phyloP scores from a whole-genome alignment of 2,888 invertebrate genomes.

The Rutpela maculata region DNA sequence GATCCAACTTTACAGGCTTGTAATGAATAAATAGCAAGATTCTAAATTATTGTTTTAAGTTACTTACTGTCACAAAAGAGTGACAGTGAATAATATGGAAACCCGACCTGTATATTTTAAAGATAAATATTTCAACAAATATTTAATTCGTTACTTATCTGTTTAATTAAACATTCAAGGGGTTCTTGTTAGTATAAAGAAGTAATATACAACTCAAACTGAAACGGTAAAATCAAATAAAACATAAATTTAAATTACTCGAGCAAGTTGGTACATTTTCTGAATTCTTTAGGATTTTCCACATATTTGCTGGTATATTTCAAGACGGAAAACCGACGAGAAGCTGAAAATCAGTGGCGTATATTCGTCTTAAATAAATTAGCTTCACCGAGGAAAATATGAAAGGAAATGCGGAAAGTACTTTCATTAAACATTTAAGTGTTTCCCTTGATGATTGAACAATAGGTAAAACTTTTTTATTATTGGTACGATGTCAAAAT shows the following conservation, averaged over 20 bases:
- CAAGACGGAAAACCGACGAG: background rate
- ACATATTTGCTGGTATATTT: background rate
- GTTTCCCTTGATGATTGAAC: too few relatives aligned
- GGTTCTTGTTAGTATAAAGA: background rate
- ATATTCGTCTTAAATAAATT: background rate
- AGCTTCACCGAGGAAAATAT: background rate
- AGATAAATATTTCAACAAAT: background rate
- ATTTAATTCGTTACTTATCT: background rate
- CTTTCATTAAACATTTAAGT: too few relatives aligned
- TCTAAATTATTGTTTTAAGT: background rate
- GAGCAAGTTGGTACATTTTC: background rate
- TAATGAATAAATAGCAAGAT: too few relatives aligned
- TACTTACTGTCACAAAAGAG: background rate
- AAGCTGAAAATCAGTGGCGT: background rate
- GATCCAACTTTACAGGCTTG: too few relatives aligned
- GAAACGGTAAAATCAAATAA: background rate
- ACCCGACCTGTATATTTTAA: too few relatives aligned
- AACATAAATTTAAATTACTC: background rate
- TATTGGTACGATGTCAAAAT: too few relatives aligned
- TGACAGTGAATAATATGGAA: background rate
- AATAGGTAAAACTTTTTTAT: too few relatives aligned
- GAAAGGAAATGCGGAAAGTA: too few relatives aligned
- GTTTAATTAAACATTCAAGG: background rate
- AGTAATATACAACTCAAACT: conserved; percentile 5
- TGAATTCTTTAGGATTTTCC: conserved; percentile 4